Base-by-base conservation (phyloP, 2,888 invertebrate species). In the Drosophila meridionalis region DNA sequence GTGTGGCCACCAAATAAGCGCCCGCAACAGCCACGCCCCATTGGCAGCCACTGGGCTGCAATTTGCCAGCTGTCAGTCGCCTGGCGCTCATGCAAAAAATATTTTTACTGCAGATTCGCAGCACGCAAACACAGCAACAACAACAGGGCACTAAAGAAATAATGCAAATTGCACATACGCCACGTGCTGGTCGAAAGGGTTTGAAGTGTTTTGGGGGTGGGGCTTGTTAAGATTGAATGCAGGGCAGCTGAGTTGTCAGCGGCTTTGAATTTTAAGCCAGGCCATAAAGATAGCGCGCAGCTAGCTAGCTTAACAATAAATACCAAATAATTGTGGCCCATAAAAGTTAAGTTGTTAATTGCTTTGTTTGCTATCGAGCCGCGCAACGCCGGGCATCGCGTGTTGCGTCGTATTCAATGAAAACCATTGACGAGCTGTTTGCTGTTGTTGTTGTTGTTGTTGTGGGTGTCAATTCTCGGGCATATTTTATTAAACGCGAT, bases 301-400 rank as follows among this genome's bases (percentile, higher is more conserved):
- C 73, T 60, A 66, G 73, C 20, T 20, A 65, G 75, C 79, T 82
- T 70, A 73, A 83, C 73, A 83, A 86, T 82, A 86, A 88, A 88
- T 82, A 82, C 76, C 80, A 83, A 83, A 86, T 88, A 83, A 86
- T 86, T 86, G 83, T 74, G 75, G 85, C 73, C 69, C 84, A 88
- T 87, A 84, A 83, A 86, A 88, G 82, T 82, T 74, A 83, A 88
- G 77, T 80, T 82, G 87, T 88, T 87, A 87, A 87, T 88, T 83
- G 88, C 76, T 78, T 72, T 73, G 73, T 57, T 76, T 73, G 73
- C 76, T 56, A 30, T 48, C 34, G 52, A 36, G 34, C 45, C 61
- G 34, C 45, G 66, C 38, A 70, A 67, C 61, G 67, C 73, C 26
- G 47, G 40, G 56, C 60, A 72, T 78, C 73, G 79, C 78, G 69